phyloP scores from a whole-genome alignment of 1,140 invertebrate species.

The Drosophila watanabei region DNA sequence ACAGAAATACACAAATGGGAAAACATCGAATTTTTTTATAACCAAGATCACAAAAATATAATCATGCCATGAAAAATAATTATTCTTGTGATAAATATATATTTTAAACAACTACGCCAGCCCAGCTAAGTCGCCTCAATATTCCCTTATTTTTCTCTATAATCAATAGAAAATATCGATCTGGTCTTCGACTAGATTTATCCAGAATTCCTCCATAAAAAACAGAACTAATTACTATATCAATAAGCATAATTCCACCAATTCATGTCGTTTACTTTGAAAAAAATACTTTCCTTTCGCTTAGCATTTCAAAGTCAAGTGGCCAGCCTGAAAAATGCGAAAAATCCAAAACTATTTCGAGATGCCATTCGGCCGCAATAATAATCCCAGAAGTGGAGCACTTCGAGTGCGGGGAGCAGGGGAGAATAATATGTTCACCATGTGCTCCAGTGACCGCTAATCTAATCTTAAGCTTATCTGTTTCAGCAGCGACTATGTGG shows the following conservation, averaged over 20 bases:
- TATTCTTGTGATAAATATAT: background rate
- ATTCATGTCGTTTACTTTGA: background rate
- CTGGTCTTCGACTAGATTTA: background rate
- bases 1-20: too few relatives aligned
- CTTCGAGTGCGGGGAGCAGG: background rate
- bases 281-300: background rate
- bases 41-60: too few relatives aligned
- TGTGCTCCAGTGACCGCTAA: conserved; percentile 49
- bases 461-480: conserved; percentile 70
- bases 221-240: conserved; percentile 10
- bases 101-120: background rate
- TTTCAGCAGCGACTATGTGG: conserved; percentile 25
- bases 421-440: conserved; percentile 39
- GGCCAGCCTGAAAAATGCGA: conserved; percentile 8
- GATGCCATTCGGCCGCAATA: conserved; percentile 29
- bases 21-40: too few relatives aligned
- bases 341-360: conserved; percentile 21
- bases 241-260: background rate
- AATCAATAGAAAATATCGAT: background rate
- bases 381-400: conserved; percentile 10
- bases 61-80: background rate
- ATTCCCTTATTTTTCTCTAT: background rate
- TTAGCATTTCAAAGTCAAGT: conserved; percentile 37
- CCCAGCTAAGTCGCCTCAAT: too few relatives aligned
- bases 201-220: background rate